Evolutionary conservation across 1,140 invertebrate genomes (phyloP), one percentile per base, ranked within the genome.

Genomic region (Hycleus cichorii): DNA sequence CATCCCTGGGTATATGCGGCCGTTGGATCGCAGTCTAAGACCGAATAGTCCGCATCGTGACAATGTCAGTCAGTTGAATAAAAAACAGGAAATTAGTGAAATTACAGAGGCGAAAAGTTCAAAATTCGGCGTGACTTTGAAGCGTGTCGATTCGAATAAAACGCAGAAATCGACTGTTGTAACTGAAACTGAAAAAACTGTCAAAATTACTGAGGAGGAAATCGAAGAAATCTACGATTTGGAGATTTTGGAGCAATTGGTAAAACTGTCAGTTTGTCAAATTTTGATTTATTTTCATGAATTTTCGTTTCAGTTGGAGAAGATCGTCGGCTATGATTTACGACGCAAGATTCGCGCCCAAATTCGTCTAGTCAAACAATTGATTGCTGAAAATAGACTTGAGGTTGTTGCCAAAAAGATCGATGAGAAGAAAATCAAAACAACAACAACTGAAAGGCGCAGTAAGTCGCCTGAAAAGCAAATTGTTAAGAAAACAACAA

Each of bases 221-320:
- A 82, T 89, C 55, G 86, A 89, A 69, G 81, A 85, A 58, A 86
- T 89, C 57, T 84, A 81, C 58, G 85, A 88, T 62, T 65, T 88
- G 53, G 76, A 80, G 65, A 70, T 85, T 55, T 74, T 89, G 45
- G 86, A 89, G 73, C 76, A 79, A 75, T 78, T 88, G 76, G 83
- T 85, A 72, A 76, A 69, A 63, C 18, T 18, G 1, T 18, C 18
- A 18, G 18, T 18, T 18, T 18, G 1, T 18, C 1, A 18, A 18
- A 18, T 18, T 18, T 18, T 18, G 18, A 1, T 18, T 18, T 18
- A 18, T 18, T 18, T 18, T 18, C 18, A 18, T 18, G 2, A 18
- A 18, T 18, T 18, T 18, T 18, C 18, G 18, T 81, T 79, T 63
- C 74, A 86, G 82, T 75, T 89, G 69, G 84, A 89, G 72, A 86